Evolutionary conservation across 2,888 invertebrate species (phyloP).

Genomic region (Meta bourneti): DNA sequence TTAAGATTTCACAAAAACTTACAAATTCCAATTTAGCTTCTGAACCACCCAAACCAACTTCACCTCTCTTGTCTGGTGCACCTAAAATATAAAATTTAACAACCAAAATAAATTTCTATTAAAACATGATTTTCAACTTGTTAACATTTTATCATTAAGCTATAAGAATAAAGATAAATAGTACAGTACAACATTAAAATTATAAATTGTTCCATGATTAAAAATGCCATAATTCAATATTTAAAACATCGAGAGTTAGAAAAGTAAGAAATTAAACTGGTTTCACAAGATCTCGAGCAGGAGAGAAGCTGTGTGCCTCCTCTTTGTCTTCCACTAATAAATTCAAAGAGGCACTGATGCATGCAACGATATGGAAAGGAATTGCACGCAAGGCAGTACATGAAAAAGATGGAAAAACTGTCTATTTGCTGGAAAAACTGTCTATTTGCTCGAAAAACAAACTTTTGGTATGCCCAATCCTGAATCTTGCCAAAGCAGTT

Average conservation of each 20-base stretch:
- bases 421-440: no score
- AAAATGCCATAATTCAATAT: neutral
- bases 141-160: neutral
- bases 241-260: no score
- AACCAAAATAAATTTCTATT: neutral
- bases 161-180: neutral
- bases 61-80: constrained; percentile 72
- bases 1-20: constrained; percentile 22
- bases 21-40: constrained; percentile 75
- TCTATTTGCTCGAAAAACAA: no score
- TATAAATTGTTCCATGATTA: neutral
- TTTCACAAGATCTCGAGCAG: no score
- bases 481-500: neutral
- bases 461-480: no score
- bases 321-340: no score
- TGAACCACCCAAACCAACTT: constrained; percentile 70
- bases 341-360: no score
- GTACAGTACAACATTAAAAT: neutral
- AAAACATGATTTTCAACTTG: neutral
- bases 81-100: constrained; percentile 49
- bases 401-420: no score
- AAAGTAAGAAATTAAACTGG: no score
- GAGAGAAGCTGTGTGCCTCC: no score
- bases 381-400: no score
- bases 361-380: no score